Percentiles rank a stretch among this genome's conserved stretches.
Evolutionary conservation across 2,797 vertebrate genomes (phyloP).

Genomic region (Acanthurus lineatus): DNA sequence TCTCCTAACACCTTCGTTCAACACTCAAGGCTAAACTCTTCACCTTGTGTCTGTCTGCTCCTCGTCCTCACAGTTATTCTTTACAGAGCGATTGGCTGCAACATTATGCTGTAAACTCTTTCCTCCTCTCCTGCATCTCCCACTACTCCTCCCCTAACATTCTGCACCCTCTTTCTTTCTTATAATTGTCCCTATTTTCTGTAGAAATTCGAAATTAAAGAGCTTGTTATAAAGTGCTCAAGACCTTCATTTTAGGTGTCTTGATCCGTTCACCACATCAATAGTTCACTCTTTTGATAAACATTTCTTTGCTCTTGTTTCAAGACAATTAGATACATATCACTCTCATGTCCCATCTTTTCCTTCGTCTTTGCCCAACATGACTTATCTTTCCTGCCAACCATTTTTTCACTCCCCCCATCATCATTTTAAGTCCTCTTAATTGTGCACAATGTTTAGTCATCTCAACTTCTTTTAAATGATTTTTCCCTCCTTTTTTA

Average conservation of each 20-base stretch:
- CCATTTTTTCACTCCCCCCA: neutral
- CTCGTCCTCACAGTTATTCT: neutral
- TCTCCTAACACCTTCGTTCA: constrained; percentile 42
- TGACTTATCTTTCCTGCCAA: constrained; percentile 7
- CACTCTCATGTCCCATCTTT: neutral
- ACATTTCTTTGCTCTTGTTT: neutral
- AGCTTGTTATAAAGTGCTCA: no score
- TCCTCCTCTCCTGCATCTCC: neutral
- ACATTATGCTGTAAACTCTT: no score
- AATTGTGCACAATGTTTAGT: constrained; percentile 26
- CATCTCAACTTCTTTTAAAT: constrained; percentile 31
- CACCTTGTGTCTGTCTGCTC: neutral
- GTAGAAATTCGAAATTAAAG: no score
- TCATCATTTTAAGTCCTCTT: constrained; percentile 9
- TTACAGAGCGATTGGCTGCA: neutral
- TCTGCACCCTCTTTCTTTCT: no score
- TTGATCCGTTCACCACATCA: no score
- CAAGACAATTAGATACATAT: neutral
- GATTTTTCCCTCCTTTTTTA: neutral
- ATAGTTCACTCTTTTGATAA: neutral
- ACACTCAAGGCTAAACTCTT: constrained; percentile 24
- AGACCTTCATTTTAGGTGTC: no score
- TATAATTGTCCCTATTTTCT: no score
- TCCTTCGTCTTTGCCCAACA: constrained; percentile 1
- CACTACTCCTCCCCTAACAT: no score